Evolutionary conservation across 2,888 invertebrate genomes (phyloP).

Genomic region (Melanostoma scalare): DNA sequence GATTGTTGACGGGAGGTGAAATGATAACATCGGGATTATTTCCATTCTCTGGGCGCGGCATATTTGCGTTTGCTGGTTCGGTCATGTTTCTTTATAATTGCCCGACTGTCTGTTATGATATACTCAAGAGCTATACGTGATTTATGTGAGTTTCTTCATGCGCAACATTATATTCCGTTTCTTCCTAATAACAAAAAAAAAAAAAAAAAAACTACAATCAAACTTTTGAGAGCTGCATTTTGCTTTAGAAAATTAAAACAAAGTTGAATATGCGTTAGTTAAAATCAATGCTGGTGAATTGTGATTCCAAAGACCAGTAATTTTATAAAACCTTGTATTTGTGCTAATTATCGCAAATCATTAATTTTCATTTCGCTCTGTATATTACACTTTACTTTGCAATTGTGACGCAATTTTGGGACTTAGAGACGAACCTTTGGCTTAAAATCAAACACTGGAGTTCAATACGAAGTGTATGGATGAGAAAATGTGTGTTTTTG

Average conservation of each 20-base stretch:
- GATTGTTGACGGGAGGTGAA: slow-evolving; percentile 73
- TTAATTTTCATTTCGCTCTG: not conserved
- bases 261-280: not conserved
- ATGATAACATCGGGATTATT: slow-evolving; percentile 60
- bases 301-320: slow-evolving; percentile 7
- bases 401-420: slow-evolving; percentile 55
- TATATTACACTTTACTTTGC: slow-evolving; percentile 9
- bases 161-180: slow-evolving; percentile 55
- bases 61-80: slow-evolving; percentile 59
- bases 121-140: slow-evolving; percentile 30
- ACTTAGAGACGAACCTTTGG: slow-evolving; percentile 37
- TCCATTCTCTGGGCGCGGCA: slow-evolving; percentile 58
- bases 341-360: slow-evolving; percentile 35
- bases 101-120: slow-evolving; percentile 15
- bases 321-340: slow-evolving; percentile 15
- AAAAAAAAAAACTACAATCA: not conserved
- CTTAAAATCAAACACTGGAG: slow-evolving; percentile 8
- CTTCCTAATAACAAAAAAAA: slow-evolving; percentile 28
- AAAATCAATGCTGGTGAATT: not conserved
- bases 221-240: too few relatives aligned
- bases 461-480: slow-evolving; percentile 9
- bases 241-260: not conserved
- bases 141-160: slow-evolving; percentile 59
- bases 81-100: slow-evolving; percentile 52
- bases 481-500: not conserved